Evolutionary conservation across 2,113 vertebrate genomes (phyloP).

Genomic region (Dermatemys mawii): DNA sequence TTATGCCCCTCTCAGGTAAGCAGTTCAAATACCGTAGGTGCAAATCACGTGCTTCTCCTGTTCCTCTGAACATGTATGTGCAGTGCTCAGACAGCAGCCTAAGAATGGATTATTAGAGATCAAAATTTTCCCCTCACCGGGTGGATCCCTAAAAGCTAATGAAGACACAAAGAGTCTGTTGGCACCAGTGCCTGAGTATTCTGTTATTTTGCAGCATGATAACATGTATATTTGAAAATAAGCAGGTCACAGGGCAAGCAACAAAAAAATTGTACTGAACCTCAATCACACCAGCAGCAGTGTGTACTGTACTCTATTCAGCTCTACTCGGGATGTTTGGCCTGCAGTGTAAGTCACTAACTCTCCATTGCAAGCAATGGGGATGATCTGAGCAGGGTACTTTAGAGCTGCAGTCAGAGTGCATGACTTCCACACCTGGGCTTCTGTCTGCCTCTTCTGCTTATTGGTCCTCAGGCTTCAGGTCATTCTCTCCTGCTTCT

Average conservation of each 20-base stretch:
- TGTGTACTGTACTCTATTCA: background rate
- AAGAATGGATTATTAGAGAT: background rate
- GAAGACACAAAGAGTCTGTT: background rate
- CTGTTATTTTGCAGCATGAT: background rate
- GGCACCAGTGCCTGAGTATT: background rate
- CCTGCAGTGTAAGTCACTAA: background rate
- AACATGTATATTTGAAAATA: background rate
- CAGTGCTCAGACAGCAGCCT: background rate
- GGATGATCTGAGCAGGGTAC: background rate
- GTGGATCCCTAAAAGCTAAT: background rate
- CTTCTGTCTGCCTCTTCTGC: background rate
- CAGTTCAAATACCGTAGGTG: background rate
- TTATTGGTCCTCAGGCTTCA: background rate
- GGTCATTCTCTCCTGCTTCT: background rate
- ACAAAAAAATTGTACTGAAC: background rate
- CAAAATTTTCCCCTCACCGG: background rate
- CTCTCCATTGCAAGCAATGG: background rate
- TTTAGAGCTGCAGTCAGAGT: background rate
- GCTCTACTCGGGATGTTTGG: background rate
- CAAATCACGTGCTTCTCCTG: background rate
- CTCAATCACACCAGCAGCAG: background rate
- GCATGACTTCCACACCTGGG: background rate
- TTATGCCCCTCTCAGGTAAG: background rate
- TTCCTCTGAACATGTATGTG: rapidly evolving
- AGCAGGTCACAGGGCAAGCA: background rate